Conservation (phyloP, 2,888 invertebrate genomes). For the Dendrolimus pini region DNA sequence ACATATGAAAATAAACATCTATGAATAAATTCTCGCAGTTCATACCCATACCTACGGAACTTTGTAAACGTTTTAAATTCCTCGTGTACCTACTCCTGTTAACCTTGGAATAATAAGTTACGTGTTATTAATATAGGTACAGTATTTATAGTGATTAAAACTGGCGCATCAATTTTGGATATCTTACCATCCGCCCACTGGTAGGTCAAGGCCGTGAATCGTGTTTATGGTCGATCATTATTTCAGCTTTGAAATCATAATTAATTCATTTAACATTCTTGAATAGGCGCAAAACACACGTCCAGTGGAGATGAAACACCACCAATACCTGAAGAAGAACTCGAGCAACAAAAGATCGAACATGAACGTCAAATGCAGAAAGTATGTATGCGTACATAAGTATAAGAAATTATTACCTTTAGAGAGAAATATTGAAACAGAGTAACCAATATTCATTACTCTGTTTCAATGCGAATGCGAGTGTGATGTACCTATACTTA, state of each 20-base stretch:
- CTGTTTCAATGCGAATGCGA: no score
- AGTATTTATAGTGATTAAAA: conserved; percentile 42
- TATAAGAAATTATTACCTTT: neutral
- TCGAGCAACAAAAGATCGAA: conserved; percentile 78
- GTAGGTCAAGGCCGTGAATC: conserved; percentile 34
- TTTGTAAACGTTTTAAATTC: conserved; percentile 29
- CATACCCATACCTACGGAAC: conserved; percentile 32
- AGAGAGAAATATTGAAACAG: conserved; percentile 1
- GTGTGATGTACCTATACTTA: no score
- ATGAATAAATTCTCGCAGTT: conserved; percentile 60
- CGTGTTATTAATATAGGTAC: neutral
- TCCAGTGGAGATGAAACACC: conserved; percentile 74
- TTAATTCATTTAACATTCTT: neutral
- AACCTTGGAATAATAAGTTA: neutral
- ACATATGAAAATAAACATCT: conserved; percentile 65
- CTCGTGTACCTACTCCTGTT: conserved; percentile 8
- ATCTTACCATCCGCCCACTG: conserved; percentile 88
- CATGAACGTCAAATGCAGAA: conserved; percentile 79
- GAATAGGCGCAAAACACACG: conserved; percentile 60
- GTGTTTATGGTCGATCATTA: conserved; percentile 9
- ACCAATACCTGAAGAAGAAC: conserved; percentile 64
- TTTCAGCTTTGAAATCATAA: conserved; percentile 7
- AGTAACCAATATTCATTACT: neutral
- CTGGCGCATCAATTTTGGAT: conserved; percentile 94
- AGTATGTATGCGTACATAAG: conserved; percentile 26